A percentile compares a stretch with the other conserved stretches of the same genome.
phyloP scores from a whole-genome alignment of 2,113 vertebrate species.

The Coptodon bakossiorum region DNA sequence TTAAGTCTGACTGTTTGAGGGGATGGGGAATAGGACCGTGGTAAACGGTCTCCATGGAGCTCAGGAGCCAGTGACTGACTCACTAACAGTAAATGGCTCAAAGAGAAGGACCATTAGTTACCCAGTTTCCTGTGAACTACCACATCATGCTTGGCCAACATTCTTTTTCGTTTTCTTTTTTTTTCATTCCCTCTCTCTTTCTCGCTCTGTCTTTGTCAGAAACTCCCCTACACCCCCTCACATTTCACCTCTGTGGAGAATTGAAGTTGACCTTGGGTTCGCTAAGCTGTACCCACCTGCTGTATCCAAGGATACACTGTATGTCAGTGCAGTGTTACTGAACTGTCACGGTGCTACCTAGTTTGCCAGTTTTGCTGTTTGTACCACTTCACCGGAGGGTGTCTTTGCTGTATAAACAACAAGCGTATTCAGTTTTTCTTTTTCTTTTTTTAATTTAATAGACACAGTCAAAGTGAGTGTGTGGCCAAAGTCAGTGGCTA shows the following conservation, averaged over 20 bases:
- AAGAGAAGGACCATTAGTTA: slow-evolving; percentile 44
- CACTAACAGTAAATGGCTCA: slow-evolving; percentile 29
- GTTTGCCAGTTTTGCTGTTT: background rate
- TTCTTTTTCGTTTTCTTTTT: background rate
- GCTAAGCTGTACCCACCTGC: slow-evolving; percentile 19
- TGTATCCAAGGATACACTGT: slow-evolving; percentile 1
- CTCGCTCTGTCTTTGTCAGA: background rate
- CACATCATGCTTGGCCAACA: background rate
- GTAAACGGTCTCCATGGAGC: background rate
- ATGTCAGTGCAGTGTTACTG: slow-evolving; percentile 14
- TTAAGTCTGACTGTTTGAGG: background rate
- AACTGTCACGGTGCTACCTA: background rate
- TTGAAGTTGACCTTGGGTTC: slow-evolving; percentile 23
- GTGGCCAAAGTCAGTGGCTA: background rate
- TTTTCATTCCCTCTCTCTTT: background rate
- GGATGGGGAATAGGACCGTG: slow-evolving; percentile 9
- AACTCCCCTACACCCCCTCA: background rate
- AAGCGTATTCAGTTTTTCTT: background rate
- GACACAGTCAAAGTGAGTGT: background rate
- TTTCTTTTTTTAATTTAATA: background rate
- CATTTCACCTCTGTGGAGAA: background rate
- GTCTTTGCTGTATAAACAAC: background rate
- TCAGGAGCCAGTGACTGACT: slow-evolving; percentile 30
- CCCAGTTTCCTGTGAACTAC: slow-evolving; percentile 38
- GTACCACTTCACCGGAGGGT: background rate